These are phyloP conservation scores for Unio delphinus DNA, from an alignment of 2,888 invertebrate genomes.

Conservation along the genomic window DNA sequence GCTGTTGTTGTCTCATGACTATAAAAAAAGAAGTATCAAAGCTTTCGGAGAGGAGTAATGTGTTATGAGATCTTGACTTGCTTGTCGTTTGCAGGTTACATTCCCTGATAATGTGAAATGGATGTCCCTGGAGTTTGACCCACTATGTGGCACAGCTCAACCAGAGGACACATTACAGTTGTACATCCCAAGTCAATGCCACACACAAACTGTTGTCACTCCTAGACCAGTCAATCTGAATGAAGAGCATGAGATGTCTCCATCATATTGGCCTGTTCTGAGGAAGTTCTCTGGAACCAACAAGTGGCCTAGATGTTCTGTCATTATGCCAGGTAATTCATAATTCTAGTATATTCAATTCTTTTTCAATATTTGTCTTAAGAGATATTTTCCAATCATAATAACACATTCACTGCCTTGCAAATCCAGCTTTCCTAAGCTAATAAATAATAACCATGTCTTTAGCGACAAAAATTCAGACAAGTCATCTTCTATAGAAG, in stretches of 20 bases:
- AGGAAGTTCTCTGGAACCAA: conserved; percentile 73
- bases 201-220: conserved; percentile 18
- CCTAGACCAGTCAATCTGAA: conserved; percentile 18
- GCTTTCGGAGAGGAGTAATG: too few relatives aligned
- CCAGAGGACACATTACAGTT: conserved; percentile 86
- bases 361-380: too few relatives aligned
- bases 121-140: conserved; percentile 94
- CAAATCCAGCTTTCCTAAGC: too few relatives aligned
- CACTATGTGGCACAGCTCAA: conserved; percentile 92
- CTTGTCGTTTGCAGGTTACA: conserved; percentile 75
- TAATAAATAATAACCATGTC: too few relatives aligned
- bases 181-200: conserved; percentile 69
- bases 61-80: not conserved
- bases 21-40: too few relatives aligned
- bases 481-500: too few relatives aligned
- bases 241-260: conserved; percentile 33
- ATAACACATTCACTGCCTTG: too few relatives aligned
- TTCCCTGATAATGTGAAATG: conserved; percentile 92
- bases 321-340: conserved; percentile 83
- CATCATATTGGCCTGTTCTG: conserved; percentile 70
- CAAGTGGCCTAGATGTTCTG: conserved; percentile 86
- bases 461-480: too few relatives aligned
- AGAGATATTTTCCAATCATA: too few relatives aligned
- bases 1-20: too few relatives aligned
- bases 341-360: not conserved